phyloP scores from a whole-genome alignment of 2,113 vertebrate genomes.

The Orientallactaga bullata region DNA sequence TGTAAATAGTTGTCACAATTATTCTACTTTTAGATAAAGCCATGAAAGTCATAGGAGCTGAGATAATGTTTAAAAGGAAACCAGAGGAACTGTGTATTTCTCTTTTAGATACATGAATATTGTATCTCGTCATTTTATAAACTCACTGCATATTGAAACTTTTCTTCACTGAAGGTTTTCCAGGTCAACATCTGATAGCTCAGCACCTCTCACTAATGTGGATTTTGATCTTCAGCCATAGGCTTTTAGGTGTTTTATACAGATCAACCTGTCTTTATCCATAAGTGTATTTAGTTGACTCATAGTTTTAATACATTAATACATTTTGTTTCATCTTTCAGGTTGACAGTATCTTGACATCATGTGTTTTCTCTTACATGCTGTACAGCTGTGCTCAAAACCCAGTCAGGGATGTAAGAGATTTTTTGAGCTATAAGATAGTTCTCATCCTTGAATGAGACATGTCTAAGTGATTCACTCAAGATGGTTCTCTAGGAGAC shows the following conservation, averaged over 20 bases:
- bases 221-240: not conserved
- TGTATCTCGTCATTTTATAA: not conserved
- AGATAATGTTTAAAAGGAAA: not conserved
- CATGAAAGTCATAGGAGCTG: not conserved
- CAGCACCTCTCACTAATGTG: not conserved
- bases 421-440: not conserved
- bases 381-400: not conserved
- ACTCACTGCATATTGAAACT: not conserved
- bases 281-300: slow-evolving; percentile 10
- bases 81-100: not conserved
- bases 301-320: slow-evolving; percentile 52
- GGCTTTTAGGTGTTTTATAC: not conserved
- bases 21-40: slow-evolving; percentile 21
- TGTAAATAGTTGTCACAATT: slow-evolving; percentile 17
- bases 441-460: not conserved
- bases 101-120: not conserved
- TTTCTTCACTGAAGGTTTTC: not conserved
- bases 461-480: not conserved
- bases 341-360: not conserved
- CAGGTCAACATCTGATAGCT: not conserved
- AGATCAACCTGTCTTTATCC: not conserved
- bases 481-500: not conserved
- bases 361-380: not conserved
- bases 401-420: not conserved
- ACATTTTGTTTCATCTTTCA: not conserved